phyloP scores from a whole-genome alignment of 2,113 vertebrate genomes.

The Bufo bufo region DNA sequence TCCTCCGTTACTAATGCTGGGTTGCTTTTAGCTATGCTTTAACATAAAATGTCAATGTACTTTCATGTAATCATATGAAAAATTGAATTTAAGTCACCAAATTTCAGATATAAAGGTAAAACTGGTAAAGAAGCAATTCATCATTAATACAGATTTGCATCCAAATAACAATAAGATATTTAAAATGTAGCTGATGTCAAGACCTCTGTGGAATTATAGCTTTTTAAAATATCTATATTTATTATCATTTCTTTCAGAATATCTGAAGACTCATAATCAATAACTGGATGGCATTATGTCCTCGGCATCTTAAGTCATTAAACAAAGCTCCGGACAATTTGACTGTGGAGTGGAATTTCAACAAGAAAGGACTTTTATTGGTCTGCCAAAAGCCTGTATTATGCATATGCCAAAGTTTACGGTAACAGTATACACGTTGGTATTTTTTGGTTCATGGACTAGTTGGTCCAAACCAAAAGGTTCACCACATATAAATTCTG shows the following conservation, averaged over 20 bases:
- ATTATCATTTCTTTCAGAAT: background rate
- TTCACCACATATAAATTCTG: slow-evolving; percentile 92
- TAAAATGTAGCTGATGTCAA: background rate
- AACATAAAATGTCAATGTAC: background rate
- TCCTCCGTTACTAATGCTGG: background rate
- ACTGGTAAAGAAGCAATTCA: background rate
- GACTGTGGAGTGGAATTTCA: slow-evolving; percentile 5
- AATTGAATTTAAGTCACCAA: background rate
- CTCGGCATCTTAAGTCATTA: background rate
- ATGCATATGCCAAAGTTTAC: slow-evolving; percentile 38
- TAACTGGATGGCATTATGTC: background rate
- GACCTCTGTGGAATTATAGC: background rate
- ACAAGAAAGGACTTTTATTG: background rate
- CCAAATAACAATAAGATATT: background rate
- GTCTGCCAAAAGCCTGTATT: slow-evolving; percentile 1
- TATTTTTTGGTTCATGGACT: slow-evolving; percentile 32
- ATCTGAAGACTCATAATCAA: background rate
- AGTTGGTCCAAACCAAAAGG: slow-evolving; percentile 82
- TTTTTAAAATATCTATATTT: background rate
- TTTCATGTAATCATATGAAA: background rate
- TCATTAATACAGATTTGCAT: background rate
- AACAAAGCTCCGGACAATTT: background rate
- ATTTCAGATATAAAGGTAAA: background rate
- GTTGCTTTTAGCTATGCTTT: background rate
- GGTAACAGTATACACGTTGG: background rate